These are phyloP conservation scores for Eulithis testata DNA, from an alignment of 2,888 invertebrate genomes.

Conservation along the genomic window DNA sequence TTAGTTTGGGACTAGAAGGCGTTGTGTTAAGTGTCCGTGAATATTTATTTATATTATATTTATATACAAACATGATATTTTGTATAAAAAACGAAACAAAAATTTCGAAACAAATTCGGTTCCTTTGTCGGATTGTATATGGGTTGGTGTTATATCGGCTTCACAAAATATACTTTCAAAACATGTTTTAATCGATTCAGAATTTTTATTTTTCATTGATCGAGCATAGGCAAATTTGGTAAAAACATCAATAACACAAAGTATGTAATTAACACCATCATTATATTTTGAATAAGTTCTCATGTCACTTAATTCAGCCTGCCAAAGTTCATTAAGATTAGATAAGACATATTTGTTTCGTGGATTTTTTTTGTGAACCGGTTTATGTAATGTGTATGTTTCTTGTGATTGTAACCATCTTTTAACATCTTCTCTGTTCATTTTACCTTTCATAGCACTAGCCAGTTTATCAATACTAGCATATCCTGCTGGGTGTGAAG, in stretches of 20 bases:
- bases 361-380: slow-evolving; percentile 36
- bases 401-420: too few relatives aligned
- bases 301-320: slow-evolving; percentile 35
- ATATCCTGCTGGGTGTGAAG: too few relatives aligned
- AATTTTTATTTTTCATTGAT: slow-evolving; percentile 3
- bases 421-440: too few relatives aligned
- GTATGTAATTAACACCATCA: too few relatives aligned
- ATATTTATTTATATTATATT: too few relatives aligned
- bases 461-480: too few relatives aligned
- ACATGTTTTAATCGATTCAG: background rate
- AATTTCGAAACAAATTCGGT: too few relatives aligned
- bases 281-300: background rate
- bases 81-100: too few relatives aligned
- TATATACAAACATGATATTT: too few relatives aligned
- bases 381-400: slow-evolving; percentile 38
- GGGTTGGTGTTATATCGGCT: slow-evolving; percentile 1
- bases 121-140: slow-evolving; percentile 1
- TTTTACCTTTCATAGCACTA: too few relatives aligned
- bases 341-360: slow-evolving; percentile 42
- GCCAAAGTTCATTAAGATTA: slow-evolving; percentile 43
- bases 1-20: too few relatives aligned
- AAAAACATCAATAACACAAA: slow-evolving; percentile 2
- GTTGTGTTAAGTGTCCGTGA: too few relatives aligned
- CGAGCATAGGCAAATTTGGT: slow-evolving; percentile 2
- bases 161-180: slow-evolving; percentile 1